Evolutionary conservation across 2,888 invertebrate genomes (phyloP), one percentile per base, ranked within the genome.

Genomic region (Tachina lurida): DNA sequence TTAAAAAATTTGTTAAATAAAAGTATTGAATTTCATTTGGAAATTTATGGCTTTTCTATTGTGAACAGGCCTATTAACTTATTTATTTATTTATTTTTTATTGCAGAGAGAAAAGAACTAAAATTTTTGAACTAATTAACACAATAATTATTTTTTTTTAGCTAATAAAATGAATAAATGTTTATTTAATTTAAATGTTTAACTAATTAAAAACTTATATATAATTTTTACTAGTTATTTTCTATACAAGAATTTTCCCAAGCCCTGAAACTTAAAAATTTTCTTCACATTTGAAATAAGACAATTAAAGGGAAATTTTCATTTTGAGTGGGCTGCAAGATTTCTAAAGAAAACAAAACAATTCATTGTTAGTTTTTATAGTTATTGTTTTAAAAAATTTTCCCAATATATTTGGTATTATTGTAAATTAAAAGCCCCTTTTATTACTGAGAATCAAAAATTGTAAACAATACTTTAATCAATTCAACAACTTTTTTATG

Each of bases 1-100:
- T 7, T 7, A 47, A 19, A 3, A 83, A 52, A 63, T 77, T 73
- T 71, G 39, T 77, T 65, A 60, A 67, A 73, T 31, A 75, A 77
- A 73, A 54, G 60, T 77, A 77, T 83, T 67, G 43, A 73, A 60
- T 83, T 73, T 73, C 71, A 17, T 52, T 45, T 19, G 10, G 13
- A 54, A 82, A 82, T 58, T 76, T 39, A 63, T 62, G 10, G 17
- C 15, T 19, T 39, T 71, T 54, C 0, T 39, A 71, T 22, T 49
- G 2, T n/a, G 1, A 7, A 4, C 9, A 22, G 3, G 22, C 22
- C 3, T 22, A 22, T 22, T 22, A 2, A 22, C 3, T 22, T 22
- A 22, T 22, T 22, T 31, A 31, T 31, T 7, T 31, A 31, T 31
- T 31, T 31, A 0, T 31, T 31, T 31, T 31, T 2, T 31, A 3